These are phyloP conservation scores for Chaetops frenatus DNA, from an alignment of 2,113 vertebrate species.

Conservation along the genomic window DNA sequence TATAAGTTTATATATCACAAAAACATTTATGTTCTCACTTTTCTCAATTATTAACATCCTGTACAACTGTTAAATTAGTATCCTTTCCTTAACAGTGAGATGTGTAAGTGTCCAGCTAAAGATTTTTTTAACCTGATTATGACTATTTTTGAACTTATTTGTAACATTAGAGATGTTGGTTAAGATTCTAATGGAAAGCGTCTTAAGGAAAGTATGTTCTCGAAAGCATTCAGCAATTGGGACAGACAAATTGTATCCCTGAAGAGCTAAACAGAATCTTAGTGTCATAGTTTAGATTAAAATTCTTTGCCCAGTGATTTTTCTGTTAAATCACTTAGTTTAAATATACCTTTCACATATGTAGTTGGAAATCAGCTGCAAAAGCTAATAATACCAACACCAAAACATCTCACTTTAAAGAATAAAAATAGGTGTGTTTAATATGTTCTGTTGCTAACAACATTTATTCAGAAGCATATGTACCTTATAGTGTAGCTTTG, in stretches of 20 bases:
- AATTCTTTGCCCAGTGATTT: neutral
- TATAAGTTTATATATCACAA: neutral
- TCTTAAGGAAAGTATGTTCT: neutral
- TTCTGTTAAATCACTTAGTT: neutral
- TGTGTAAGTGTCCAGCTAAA: neutral
- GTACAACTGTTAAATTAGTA: neutral
- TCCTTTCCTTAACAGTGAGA: neutral
- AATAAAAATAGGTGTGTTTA: neutral
- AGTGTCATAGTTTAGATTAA: neutral
- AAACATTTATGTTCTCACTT: neutral
- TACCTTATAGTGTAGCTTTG: neutral
- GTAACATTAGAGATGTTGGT: neutral
- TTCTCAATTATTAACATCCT: neutral
- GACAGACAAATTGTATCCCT: neutral
- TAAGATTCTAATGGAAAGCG: neutral
- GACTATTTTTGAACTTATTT: neutral
- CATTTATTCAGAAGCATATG: neutral
- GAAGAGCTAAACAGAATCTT: neutral
- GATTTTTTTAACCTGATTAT: neutral
- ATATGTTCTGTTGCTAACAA: neutral
- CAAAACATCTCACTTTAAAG: neutral
- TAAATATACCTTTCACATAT: neutral
- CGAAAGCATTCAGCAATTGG: neutral
- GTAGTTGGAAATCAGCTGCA: neutral
- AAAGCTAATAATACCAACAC: neutral